These are phyloP conservation scores for Antheraea assamensis DNA, from an alignment of 2,888 invertebrate genomes.

Conservation along the genomic window DNA sequence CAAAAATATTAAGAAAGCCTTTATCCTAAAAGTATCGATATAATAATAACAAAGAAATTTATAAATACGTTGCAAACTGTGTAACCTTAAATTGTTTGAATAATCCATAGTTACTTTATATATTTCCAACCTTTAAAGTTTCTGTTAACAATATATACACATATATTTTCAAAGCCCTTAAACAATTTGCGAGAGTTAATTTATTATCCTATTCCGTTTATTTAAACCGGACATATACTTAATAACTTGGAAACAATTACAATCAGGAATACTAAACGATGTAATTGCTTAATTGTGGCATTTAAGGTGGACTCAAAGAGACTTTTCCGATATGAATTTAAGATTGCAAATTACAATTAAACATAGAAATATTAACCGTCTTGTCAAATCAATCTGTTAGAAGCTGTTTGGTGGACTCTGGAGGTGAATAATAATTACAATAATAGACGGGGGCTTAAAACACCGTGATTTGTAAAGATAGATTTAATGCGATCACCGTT, in stretches of 20 bases:
- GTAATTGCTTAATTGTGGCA: slow-evolving; percentile 71
- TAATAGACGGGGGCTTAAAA: slow-evolving; percentile 50
- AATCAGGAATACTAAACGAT: slow-evolving; percentile 59
- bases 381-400: slow-evolving; percentile 46
- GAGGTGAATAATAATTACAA: slow-evolving; percentile 49
- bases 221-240: slow-evolving; percentile 48
- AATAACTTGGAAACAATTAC: slow-evolving; percentile 55
- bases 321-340: slow-evolving; percentile 51
- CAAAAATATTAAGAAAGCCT: not conserved
- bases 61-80: not conserved
- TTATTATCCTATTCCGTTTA: slow-evolving; percentile 50
- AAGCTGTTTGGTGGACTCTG: slow-evolving; percentile 34
- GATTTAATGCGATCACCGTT: slow-evolving; percentile 74
- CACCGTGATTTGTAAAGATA: slow-evolving; percentile 54
- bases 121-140: not conserved
- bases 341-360: slow-evolving; percentile 54
- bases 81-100: not conserved
- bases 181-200: slow-evolving; percentile 49
- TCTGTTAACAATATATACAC: not conserved
- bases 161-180: slow-evolving; percentile 40
- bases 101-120: not conserved
- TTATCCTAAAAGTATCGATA: not conserved
- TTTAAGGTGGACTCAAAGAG: slow-evolving; percentile 50
- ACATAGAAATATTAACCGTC: slow-evolving; percentile 51
- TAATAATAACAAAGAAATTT: not conserved